Evolutionary conservation across 2,113 vertebrate genomes (phyloP), one percentile per base, ranked within the genome.

Genomic region (Callochromis pleurospilus): DNA sequence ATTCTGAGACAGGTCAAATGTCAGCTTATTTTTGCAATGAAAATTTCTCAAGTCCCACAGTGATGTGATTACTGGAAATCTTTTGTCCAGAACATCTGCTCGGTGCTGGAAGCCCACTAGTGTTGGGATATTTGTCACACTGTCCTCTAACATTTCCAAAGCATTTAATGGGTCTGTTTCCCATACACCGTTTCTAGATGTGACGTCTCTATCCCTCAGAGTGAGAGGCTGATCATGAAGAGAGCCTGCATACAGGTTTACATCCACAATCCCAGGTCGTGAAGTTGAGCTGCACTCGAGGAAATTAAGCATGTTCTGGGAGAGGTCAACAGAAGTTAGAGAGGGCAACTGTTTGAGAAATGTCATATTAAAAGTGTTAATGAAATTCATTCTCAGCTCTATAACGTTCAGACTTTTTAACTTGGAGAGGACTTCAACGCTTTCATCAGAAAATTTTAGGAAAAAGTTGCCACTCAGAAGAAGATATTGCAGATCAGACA

Each of bases 301-400:
- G 47, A 97, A 96, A 79, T 83, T 91, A 11, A 97, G 86, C 84
- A 94, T 92, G 91, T 97, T 97, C 93, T 97, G 95, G 14, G 96
- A 96, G 26, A 97, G 94, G 55, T 89, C 77, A 8, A 97, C 75
- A 15, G 42, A 4, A 1, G 7, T 91, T 10, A 97, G 94, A 45
- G 90, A 87, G 1, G 83, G 90, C 13, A 96, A 26, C n/a, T 29
- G 42, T 12, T 83, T 92, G 33, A 97, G 85, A 77, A 91, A 85
- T 2, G 58, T 94, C 19, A 96, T 10, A 73, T 95, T 86, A 56
- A 77, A 92, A 7, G 56, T 42, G 9, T 38, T 85, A 12, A 97
- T 96, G 56, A 97, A 97, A 87, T 97, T 97, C 93, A 96, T 96
- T 42, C 95, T 92, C 40, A 97, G 88, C 29, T 96, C 96, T 9